Conservation (phyloP, 2,113 vertebrate genomes). For the Ramphastos sulfuratus region DNA sequence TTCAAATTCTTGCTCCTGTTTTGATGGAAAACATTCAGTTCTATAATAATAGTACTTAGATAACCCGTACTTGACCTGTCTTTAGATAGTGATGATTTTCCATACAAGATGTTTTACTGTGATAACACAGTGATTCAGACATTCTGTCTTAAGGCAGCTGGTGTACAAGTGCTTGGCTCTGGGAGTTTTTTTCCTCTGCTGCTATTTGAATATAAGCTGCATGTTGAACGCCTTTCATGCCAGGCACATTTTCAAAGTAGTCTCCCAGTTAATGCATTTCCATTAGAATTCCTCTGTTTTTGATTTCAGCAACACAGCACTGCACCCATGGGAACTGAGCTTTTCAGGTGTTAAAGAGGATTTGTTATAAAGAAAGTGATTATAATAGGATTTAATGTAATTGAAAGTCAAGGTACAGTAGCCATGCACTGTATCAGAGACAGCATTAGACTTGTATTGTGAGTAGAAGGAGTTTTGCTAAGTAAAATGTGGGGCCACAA, state of each 20-base stretch:
- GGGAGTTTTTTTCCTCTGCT: conserved; percentile 43
- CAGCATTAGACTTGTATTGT: conserved; percentile 67
- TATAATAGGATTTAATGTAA: conserved; percentile 80
- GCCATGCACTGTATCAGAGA: conserved; percentile 68
- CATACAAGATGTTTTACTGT: conserved; percentile 73
- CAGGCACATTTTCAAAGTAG: conserved; percentile 67
- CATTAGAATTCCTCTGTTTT: conserved; percentile 71
- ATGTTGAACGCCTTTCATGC: conserved; percentile 45
- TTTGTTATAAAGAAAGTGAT: conserved; percentile 82
- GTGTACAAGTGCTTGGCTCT: conserved; percentile 67
- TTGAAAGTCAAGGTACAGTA: conserved; percentile 82
- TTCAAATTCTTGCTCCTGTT: conserved; percentile 38
- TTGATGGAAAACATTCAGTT: conserved; percentile 61
- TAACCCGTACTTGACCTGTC: conserved; percentile 67
- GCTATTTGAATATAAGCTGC: conserved; percentile 61
- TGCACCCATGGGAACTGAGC: conserved; percentile 73
- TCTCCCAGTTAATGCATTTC: conserved; percentile 62
- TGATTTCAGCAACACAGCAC: conserved; percentile 73
- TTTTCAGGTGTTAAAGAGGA: conserved; percentile 83
- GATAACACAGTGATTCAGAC: conserved; percentile 72
- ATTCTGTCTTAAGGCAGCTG: conserved; percentile 68
- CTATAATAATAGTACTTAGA: conserved; percentile 62
- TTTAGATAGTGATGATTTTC: conserved; percentile 73
- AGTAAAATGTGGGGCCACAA: conserved; percentile 59
- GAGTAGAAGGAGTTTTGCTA: conserved; percentile 68